These are phyloP conservation scores for Sitophilus oryzae DNA, from an alignment of 1,140 invertebrate genomes.

Conservation along the genomic window DNA sequence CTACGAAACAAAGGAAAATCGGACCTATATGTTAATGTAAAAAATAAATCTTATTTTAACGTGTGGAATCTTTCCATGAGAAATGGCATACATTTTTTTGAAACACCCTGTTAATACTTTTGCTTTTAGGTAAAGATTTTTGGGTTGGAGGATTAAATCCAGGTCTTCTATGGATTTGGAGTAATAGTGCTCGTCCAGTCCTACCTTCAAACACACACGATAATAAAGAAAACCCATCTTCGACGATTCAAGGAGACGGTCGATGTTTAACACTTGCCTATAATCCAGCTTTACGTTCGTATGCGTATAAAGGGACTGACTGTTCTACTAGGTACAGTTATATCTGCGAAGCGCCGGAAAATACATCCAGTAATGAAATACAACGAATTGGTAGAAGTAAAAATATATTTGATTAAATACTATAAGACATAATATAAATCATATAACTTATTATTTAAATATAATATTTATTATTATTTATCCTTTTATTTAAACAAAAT, in stretches of 20 bases:
- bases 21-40: too few species aligned
- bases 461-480: too few species aligned
- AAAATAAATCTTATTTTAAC: too few species aligned
- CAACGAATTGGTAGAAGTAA: conserved; percentile 48
- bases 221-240: conserved; percentile 36
- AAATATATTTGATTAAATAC: conserved; percentile 34
- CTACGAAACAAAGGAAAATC: too few species aligned
- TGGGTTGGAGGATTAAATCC: conserved; percentile 80
- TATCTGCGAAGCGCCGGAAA: conserved; percentile 66
- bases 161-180: conserved; percentile 79
- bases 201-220: conserved; percentile 43
- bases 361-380: conserved; percentile 63
- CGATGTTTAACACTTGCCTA: conserved; percentile 58
- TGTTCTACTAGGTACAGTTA: conserved; percentile 59
- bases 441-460: too few species aligned
- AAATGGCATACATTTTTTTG: too few species aligned
- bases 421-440: too few species aligned
- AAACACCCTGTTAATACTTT: too few species aligned
- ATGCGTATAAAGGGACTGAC: conserved; percentile 66
- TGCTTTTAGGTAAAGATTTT: conserved; percentile 65
- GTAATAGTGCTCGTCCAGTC: conserved; percentile 68
- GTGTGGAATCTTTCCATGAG: too few species aligned
- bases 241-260: conserved; percentile 49
- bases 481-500: too few species aligned
- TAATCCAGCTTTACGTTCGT: conserved; percentile 54